These are phyloP conservation scores for Gymnosoma rotundatum DNA, from an alignment of 2,888 invertebrate species.

Conservation along the genomic window DNA sequence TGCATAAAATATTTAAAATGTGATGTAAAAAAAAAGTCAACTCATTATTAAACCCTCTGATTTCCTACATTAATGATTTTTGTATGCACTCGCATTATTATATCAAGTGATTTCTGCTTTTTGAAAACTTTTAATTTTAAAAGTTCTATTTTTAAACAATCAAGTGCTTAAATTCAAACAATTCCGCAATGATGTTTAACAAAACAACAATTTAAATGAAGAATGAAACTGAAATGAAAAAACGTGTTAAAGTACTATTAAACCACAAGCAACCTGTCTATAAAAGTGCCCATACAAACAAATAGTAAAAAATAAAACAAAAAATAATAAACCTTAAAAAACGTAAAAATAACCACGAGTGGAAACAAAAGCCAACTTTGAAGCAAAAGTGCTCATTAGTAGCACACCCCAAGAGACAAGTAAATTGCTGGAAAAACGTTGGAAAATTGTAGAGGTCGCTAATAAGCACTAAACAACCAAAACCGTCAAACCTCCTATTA, in stretches of 20 bases:
- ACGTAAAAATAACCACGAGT: constrained; percentile 47
- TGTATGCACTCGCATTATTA: neutral
- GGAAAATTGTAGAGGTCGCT: constrained; percentile 72
- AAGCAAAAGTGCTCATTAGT: constrained; percentile 74
- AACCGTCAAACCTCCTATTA: constrained; percentile 59
- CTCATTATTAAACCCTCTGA: too few species aligned
- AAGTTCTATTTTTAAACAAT: constrained; percentile 26
- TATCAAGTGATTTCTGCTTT: constrained; percentile 8
- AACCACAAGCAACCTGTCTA: constrained; percentile 63
- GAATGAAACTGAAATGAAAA: constrained; percentile 26
- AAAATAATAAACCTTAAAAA: constrained; percentile 35
- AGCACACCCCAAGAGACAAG: constrained; percentile 72
- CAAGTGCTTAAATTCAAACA: constrained; percentile 45
- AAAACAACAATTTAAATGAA: constrained; percentile 39
- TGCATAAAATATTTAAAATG: too few species aligned
- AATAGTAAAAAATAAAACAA: constrained; percentile 28
- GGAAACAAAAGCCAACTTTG: constrained; percentile 58
- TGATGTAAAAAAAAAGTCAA: too few species aligned
- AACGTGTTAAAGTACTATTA: constrained; percentile 69
- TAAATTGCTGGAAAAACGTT: constrained; percentile 75
- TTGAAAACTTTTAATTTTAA: neutral
- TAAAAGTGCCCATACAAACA: constrained; percentile 51
- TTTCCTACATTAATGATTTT: too few species aligned
- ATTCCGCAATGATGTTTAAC: neutral
- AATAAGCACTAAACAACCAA: constrained; percentile 70